Conservation (phyloP, 2,113 vertebrate genomes). For the Diglossa brunneiventris region DNA sequence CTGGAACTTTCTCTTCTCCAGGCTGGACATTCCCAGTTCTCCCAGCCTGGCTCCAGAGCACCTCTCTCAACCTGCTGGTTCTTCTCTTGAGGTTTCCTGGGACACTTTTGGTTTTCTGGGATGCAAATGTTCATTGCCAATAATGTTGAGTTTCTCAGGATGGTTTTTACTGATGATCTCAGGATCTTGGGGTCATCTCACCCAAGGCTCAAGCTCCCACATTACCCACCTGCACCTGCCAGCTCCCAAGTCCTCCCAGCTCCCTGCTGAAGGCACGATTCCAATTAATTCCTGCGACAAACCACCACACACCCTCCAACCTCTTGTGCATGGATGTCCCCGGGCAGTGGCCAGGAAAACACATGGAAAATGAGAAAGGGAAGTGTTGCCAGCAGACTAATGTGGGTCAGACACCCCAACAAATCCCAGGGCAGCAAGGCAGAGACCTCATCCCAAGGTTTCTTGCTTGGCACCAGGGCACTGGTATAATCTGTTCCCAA, state of each 20-base stretch:
- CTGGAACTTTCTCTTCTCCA: background rate
- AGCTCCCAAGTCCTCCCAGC: background rate
- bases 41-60: background rate
- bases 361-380: background rate
- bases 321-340: background rate
- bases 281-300: background rate
- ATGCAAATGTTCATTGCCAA: background rate
- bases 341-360: background rate
- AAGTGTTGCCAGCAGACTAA: background rate
- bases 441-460: background rate
- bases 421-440: fast-evolving
- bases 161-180: background rate
- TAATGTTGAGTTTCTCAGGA: background rate
- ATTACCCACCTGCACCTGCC: fast-evolving
- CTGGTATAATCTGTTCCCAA: background rate
- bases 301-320: fast-evolving
- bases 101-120: background rate
- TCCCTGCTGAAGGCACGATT: background rate
- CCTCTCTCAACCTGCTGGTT: background rate
- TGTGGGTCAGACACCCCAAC: background rate
- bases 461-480: background rate
- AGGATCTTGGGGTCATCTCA: background rate
- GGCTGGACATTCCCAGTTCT: fast-evolving
- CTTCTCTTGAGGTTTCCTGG: background rate
- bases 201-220: background rate